These are phyloP conservation scores for Oncorhynchus keta DNA, from an alignment of 2,113 vertebrate genomes.

Conservation along the genomic window DNA sequence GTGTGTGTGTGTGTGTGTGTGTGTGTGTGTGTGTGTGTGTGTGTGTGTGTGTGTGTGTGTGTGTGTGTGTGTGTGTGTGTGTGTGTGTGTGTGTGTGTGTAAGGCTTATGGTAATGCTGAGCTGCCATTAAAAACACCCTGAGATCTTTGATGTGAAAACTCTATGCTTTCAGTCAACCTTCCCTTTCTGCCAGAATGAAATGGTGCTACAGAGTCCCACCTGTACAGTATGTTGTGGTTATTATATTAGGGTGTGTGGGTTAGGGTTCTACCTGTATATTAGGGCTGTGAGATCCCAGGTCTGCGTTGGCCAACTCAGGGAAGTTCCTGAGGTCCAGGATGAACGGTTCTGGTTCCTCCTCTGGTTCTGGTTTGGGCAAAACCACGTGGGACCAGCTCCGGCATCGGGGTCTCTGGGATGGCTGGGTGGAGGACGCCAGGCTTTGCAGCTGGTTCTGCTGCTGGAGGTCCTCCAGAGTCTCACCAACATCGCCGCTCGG, in stretches of 20 bases:
- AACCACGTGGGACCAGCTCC: constrained; percentile 15
- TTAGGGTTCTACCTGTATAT: constrained; percentile 80
- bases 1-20: no score
- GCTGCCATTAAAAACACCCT: neutral
- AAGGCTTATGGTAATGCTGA: neutral
- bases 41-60: no score
- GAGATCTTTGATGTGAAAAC: neutral
- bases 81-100: no score
- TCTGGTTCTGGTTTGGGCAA: constrained; percentile 16
- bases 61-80: no score
- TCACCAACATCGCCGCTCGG: neutral
- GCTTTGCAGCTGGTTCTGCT: constrained; percentile 57
- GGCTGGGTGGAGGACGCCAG: constrained; percentile 11
- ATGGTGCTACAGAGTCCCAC: neutral
- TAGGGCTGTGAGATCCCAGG: constrained; percentile 81
- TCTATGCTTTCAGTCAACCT: neutral
- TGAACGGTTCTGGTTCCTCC: constrained; percentile 70
- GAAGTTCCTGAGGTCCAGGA: constrained; percentile 83
- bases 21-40: no score
- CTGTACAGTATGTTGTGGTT: no score
- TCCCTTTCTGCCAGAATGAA: neutral
- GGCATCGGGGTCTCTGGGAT: constrained; percentile 52
- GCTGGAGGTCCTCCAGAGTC: constrained; percentile 48
- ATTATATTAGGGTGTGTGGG: constrained; percentile 58
- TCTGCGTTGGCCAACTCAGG: constrained; percentile 78